Evolutionary conservation across 2,888 invertebrate genomes (phyloP).

Genomic region (Ptilodon capucinus): DNA sequence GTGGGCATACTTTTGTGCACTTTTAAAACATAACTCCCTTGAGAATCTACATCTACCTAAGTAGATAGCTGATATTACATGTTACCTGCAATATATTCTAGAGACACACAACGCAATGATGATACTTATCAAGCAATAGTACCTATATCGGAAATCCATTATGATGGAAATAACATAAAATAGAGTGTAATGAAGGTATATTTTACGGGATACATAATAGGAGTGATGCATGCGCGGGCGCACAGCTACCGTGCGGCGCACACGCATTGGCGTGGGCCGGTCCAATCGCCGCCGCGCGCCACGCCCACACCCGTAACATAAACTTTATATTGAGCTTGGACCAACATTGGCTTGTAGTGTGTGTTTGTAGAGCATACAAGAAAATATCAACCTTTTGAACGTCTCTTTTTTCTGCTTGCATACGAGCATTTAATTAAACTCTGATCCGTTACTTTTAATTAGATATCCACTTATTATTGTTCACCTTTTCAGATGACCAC

Average conservation of each 20-base stretch:
- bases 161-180: conserved; percentile 8
- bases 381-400: no score
- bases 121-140: conserved; percentile 11
- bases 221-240: conserved; percentile 14
- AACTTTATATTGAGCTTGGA: conserved; percentile 16
- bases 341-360: not conserved
- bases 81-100: not conserved
- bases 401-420: no score
- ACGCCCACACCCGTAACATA: conserved; percentile 61
- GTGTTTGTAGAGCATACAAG: not conserved
- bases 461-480: no score
- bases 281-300: conserved; percentile 68
- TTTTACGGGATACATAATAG: conserved; percentile 35
- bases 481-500: no score
- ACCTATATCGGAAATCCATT: conserved; percentile 4
- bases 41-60: not conserved
- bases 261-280: conserved; percentile 74
- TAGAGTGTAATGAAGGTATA: conserved; percentile 15
- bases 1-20: conserved; percentile 16
- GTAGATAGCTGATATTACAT: not conserved
- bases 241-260: conserved; percentile 70
- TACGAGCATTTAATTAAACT: no score
- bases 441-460: no score
- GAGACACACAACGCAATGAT: not conserved
- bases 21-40: conserved; percentile 16